Conservation (phyloP, 2,888 invertebrate species). For the Eupeodes latifasciatus region DNA sequence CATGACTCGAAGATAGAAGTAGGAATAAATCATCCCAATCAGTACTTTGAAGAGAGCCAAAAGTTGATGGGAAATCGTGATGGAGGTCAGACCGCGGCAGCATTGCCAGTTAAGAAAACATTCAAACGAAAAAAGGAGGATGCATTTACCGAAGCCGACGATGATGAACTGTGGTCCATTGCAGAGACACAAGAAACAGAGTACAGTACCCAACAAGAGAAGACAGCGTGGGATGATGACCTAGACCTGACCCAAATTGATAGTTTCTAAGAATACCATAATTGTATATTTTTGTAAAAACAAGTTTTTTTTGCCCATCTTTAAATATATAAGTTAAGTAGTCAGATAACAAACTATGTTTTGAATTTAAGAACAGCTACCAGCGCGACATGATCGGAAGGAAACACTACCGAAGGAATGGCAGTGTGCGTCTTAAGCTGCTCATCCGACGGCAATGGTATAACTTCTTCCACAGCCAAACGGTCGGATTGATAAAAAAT, state of each 20-base stretch:
- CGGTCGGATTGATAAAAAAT: slow-evolving; percentile 91
- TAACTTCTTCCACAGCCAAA: slow-evolving; percentile 88
- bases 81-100: slow-evolving; percentile 59
- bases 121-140: slow-evolving; percentile 77
- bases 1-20: slow-evolving; percentile 88
- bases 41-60: slow-evolving; percentile 93
- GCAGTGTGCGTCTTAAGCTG: slow-evolving; percentile 90
- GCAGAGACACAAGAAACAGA: slow-evolving; percentile 81
- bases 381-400: slow-evolving; percentile 97
- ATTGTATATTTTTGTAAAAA: slow-evolving; percentile 15
- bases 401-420: slow-evolving; percentile 94
- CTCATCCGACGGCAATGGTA: slow-evolving; percentile 92
- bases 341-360: slow-evolving; percentile 4
- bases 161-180: slow-evolving; percentile 83
- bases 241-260: slow-evolving; percentile 81
- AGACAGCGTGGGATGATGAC: slow-evolving; percentile 81
- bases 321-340: slow-evolving; percentile 47
- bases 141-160: slow-evolving; percentile 81
- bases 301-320: slow-evolving; percentile 5
- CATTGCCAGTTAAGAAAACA: slow-evolving; percentile 64
- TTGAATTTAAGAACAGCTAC: slow-evolving; percentile 89
- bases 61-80: slow-evolving; percentile 84
- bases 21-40: slow-evolving; percentile 95
- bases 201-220: slow-evolving; percentile 79
- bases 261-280: slow-evolving; percentile 61